Conservation (phyloP, 2,888 invertebrate species). For the Cistogaster globosa region DNA sequence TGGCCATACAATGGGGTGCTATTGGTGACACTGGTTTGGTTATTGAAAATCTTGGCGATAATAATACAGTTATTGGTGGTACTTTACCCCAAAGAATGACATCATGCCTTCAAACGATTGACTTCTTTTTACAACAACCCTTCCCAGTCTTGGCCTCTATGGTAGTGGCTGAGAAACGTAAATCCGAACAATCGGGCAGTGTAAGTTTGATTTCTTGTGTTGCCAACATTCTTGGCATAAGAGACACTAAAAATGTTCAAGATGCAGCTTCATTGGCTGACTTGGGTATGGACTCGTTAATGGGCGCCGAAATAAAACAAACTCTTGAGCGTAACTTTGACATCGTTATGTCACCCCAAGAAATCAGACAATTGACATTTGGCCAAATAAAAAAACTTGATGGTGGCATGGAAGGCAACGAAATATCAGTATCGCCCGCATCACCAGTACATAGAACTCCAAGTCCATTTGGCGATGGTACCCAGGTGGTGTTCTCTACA, state of each 20-base stretch:
- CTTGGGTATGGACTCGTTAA: slow-evolving; percentile 98
- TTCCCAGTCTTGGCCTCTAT: slow-evolving; percentile 91
- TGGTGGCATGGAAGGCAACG: slow-evolving; percentile 75
- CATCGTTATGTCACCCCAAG: slow-evolving; percentile 93
- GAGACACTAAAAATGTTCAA: slow-evolving; percentile 91
- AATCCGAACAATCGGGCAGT: slow-evolving; percentile 85
- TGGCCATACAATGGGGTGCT: slow-evolving; percentile 99
- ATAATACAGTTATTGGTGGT: slow-evolving; percentile 96
- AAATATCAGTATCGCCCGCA: slow-evolving; percentile 68
- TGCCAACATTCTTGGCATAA: slow-evolving; percentile 94
- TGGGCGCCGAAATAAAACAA: slow-evolving; percentile 99
- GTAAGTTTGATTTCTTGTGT: slow-evolving; percentile 90
- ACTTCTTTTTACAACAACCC: slow-evolving; percentile 94
- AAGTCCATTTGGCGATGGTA: slow-evolving; percentile 83
- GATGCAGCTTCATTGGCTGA: slow-evolving; percentile 92
- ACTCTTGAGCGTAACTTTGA: slow-evolving; percentile 96
- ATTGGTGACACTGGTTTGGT: slow-evolving; percentile 98
- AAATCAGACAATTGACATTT: slow-evolving; percentile 93
- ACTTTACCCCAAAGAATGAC: slow-evolving; percentile 97
- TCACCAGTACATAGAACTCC: slow-evolving; percentile 76
- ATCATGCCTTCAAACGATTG: slow-evolving; percentile 95
- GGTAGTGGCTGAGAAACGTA: slow-evolving; percentile 94
- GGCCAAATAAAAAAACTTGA: slow-evolving; percentile 86
- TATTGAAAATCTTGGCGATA: slow-evolving; percentile 93
- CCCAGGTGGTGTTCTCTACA: slow-evolving; percentile 84